A percentile compares a stretch with the other conserved stretches of the same genome.
phyloP scores from a whole-genome alignment of 2,888 invertebrate species.

The Ochropacha duplaris region DNA sequence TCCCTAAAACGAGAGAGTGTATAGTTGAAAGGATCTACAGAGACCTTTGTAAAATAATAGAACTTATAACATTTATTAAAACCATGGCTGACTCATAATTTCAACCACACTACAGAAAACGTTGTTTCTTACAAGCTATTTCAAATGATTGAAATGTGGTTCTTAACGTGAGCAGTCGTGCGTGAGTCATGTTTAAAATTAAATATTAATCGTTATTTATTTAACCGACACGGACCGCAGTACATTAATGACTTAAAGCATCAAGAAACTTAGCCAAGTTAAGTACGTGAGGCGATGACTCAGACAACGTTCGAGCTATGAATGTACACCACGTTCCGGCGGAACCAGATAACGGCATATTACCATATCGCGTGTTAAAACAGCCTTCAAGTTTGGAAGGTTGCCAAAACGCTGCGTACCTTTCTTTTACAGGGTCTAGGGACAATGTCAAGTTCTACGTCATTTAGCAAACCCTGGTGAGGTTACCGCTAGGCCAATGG shows the following conservation, averaged over 20 bases:
- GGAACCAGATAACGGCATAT: slow-evolving; percentile 56
- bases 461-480: slow-evolving; percentile 15
- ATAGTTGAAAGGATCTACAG: too few species aligned
- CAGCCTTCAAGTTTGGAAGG: slow-evolving; percentile 52
- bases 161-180: not conserved
- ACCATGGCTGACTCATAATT: not conserved
- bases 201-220: not conserved
- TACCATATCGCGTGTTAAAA: slow-evolving; percentile 67
- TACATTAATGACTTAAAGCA: slow-evolving; percentile 2
- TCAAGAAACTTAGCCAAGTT: not conserved
- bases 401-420: slow-evolving; percentile 41
- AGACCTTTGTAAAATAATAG: too few species aligned
- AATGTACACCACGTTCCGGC: slow-evolving; percentile 29
- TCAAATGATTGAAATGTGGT: not conserved
- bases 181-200: slow-evolving; percentile 5
- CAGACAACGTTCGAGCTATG: slow-evolving; percentile 4
- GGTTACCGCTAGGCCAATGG: slow-evolving; percentile 13
- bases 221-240: not conserved
- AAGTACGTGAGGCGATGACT: slow-evolving; percentile 7
- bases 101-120: not conserved
- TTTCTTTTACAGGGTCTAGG: slow-evolving; percentile 8
- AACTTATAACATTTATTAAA: too few species aligned
- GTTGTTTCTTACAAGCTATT: not conserved
- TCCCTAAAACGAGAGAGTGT: not conserved
- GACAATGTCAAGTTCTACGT: slow-evolving; percentile 37